phyloP scores from a whole-genome alignment of 2,113 vertebrate species.

The Puffinus mauretanicus region DNA sequence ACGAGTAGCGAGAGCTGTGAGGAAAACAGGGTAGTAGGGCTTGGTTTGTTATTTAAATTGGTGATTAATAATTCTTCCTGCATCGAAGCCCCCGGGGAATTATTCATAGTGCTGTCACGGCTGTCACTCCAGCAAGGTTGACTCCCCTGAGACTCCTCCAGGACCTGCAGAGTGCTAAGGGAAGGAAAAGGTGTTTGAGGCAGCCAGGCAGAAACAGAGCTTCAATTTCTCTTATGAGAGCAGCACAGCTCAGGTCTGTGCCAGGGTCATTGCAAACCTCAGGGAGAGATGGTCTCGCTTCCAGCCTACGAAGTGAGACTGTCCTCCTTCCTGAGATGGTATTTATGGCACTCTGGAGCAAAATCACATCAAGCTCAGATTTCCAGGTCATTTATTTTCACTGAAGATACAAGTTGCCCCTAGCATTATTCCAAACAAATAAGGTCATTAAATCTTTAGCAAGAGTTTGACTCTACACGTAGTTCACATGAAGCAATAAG shows the following conservation, averaged over 20 bases:
- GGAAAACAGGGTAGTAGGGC: not conserved
- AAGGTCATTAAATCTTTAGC: not conserved
- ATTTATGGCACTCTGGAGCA: not conserved
- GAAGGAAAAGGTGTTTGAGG: not conserved
- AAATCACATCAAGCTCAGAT: not conserved
- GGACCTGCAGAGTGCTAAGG: not conserved
- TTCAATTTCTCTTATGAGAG: not conserved
- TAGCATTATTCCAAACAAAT: not conserved
- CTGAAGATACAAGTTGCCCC: not conserved
- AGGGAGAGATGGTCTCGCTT: not conserved
- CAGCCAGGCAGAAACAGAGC: not conserved
- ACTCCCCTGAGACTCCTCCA: not conserved
- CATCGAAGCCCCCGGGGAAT: not conserved
- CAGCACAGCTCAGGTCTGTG: not conserved
- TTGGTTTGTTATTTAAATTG: not conserved
- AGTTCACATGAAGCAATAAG: not conserved
- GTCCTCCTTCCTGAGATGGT: rapidly evolving
- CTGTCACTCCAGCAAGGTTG: not conserved
- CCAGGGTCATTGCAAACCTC: not conserved
- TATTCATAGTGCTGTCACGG: not conserved
- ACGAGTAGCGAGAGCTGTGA: not conserved
- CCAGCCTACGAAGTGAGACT: not conserved
- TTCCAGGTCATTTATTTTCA: not conserved
- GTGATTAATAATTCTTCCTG: not conserved
- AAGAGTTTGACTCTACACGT: not conserved